These are phyloP conservation scores for Platichthys flesus DNA, from an alignment of 2,113 vertebrate genomes.

Conservation along the genomic window DNA sequence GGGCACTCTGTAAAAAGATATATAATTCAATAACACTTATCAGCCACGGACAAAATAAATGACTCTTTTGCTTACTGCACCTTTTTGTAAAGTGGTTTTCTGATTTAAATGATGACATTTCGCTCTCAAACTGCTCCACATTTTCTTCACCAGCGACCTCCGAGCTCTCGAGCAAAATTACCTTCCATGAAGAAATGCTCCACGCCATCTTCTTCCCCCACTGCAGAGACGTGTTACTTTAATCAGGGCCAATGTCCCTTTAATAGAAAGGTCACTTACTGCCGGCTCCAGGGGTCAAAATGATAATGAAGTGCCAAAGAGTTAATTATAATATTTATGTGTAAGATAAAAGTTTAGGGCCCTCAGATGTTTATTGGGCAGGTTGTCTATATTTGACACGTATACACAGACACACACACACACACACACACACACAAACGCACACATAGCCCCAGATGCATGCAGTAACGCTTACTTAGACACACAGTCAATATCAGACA, in stretches of 20 bases:
- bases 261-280: conserved; percentile 45
- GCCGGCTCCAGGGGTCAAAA: conserved; percentile 31
- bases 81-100: not conserved
- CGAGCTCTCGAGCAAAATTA: conserved; percentile 35
- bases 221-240: conserved; percentile 16
- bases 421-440: not conserved
- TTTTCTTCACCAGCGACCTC: conserved; percentile 24
- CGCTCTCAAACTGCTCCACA: conserved; percentile 20
- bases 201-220: conserved; percentile 21
- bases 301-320: conserved; percentile 42
- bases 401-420: not conserved
- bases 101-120: not conserved
- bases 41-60: not conserved
- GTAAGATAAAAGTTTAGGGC: conserved; percentile 45
- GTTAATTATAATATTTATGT: conserved; percentile 55
- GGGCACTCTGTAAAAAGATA: not conserved
- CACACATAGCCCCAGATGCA: conserved; percentile 10
- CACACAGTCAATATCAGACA: conserved; percentile 43
- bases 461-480: conserved; percentile 17
- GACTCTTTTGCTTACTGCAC: not conserved
- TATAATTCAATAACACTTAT: conserved; percentile 1
- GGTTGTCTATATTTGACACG: conserved; percentile 4
- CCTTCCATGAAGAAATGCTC: conserved; percentile 29
- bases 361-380: conserved; percentile 25
- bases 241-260: conserved; percentile 26